phyloP scores from a whole-genome alignment of 2,113 vertebrate genomes.

The Callopanchax toddi region DNA sequence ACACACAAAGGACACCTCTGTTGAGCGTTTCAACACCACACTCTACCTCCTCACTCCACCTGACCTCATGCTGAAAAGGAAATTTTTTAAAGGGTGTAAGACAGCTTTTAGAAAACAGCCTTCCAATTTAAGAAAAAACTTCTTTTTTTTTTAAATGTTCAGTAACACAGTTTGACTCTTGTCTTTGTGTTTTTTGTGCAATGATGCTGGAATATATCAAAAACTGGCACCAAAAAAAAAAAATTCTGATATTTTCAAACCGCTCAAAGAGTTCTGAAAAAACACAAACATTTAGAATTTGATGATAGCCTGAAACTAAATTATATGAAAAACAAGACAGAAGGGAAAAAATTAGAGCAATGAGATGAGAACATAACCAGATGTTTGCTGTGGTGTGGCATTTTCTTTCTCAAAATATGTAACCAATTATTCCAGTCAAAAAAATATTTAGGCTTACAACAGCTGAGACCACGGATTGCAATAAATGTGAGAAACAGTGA shows the following conservation, averaged over 20 bases:
- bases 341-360: slow-evolving; percentile 12
- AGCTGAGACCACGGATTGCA: slow-evolving; percentile 4
- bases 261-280: slow-evolving; percentile 18
- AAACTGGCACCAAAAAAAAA: slow-evolving; percentile 10
- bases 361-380: slow-evolving; percentile 34
- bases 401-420: slow-evolving; percentile 37
- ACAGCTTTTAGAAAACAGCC: too few species aligned
- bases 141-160: too few species aligned
- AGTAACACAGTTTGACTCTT: too few species aligned
- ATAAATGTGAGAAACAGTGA: neutral
- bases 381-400: slow-evolving; percentile 23
- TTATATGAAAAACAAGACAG: slow-evolving; percentile 33
- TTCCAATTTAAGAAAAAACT: too few species aligned
- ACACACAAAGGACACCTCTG: slow-evolving; percentile 37
- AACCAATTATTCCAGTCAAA: slow-evolving; percentile 23
- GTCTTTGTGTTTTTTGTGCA: neutral
- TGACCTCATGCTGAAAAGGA: slow-evolving; percentile 1
- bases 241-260: slow-evolving; percentile 10
- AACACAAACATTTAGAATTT: slow-evolving; percentile 32
- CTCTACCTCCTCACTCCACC: slow-evolving; percentile 13
- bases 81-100: too few species aligned
- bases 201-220: slow-evolving; percentile 22
- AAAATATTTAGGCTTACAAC: slow-evolving; percentile 23
- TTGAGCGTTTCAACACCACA: slow-evolving; percentile 15
- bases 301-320: slow-evolving; percentile 32